These are phyloP conservation scores for Cydia amplana DNA, from an alignment of 1,140 invertebrate genomes.

Conservation along the genomic window DNA sequence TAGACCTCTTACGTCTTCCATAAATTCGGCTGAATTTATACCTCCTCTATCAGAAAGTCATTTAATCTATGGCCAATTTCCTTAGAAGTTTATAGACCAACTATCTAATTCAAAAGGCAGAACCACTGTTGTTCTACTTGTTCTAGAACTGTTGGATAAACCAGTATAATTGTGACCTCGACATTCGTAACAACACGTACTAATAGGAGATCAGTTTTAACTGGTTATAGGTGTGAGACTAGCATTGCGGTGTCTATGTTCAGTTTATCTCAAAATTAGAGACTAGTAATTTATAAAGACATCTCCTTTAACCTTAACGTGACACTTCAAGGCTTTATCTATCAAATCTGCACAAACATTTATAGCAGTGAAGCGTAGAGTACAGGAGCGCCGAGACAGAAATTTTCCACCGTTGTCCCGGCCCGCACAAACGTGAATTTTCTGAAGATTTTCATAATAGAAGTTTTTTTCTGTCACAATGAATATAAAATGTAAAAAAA, in stretches of 20 bases:
- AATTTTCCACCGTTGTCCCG: too few species aligned
- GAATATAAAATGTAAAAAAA: too few species aligned
- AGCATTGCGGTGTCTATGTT: not conserved
- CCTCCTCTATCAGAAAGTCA: not conserved
- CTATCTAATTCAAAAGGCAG: not conserved
- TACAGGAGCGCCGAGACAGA: too few species aligned
- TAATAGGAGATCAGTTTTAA: not conserved
- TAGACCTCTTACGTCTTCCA: not conserved
- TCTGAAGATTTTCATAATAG: too few species aligned
- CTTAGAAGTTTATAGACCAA: not conserved
- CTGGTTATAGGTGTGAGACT: not conserved
- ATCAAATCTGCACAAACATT: too few species aligned
- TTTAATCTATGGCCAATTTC: constrained; percentile 6
- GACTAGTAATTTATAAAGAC: not conserved
- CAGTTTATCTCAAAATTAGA: constrained; percentile 2
- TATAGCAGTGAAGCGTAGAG: too few species aligned
- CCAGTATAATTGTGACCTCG: not conserved
- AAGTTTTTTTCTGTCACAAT: too few species aligned
- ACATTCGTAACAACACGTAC: not conserved
- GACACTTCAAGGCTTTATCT: too few species aligned
- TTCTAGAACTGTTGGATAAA: not conserved
- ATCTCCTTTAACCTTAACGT: not conserved
- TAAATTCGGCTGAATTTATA: not conserved
- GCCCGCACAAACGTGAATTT: too few species aligned
- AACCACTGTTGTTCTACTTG: not conserved